Evolutionary conservation across 2,797 vertebrate species (phyloP), one percentile per base, ranked within the genome.

Genomic region (Yasuhikotakia modesta): DNA sequence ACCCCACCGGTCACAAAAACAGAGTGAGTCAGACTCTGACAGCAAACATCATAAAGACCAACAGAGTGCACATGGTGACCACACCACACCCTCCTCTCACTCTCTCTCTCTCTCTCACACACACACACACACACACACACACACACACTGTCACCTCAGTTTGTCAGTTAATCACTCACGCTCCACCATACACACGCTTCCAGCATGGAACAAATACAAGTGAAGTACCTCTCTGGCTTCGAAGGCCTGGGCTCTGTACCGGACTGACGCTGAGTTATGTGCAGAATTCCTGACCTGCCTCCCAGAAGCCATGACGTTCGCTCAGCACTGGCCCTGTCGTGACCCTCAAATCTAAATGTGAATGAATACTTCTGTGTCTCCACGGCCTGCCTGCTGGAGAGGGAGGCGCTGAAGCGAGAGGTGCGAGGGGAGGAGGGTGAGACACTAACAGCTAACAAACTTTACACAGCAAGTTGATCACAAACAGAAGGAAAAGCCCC

Each of bases 281-380:
- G 91, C 90, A 90, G 92, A 91, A 93, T 93, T 92, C 91, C 91
- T 90, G 91, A 92, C 89, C 91, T 90, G 91, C 88, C 91, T 91
- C 89, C 45, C 66, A 78, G 73, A 86, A 86, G 86, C 86, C 87
- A 89, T 64, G 76, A 79, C 73, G 84, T 90, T 87, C 90, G 69
- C 79, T 91, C 87, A 86, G 86, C 84, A 84, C 90, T 94, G 92
- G 92, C 94, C 93, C 90, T 92, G 88, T 87, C 85, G 83, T 94
- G 93, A 94, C 94, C 94, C 92, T 92, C 60, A 87, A 89, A 92
- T 93, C 92, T 93, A 92, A 94, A 94, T 91, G 90, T 94, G 93
- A 94, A 94, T 94, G 93, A 94, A 91, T 91, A 94, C 93, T 92
- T 35, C 91, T 93, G 92, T 94, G 92, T 93, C 90, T 93, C 91